Evolutionary conservation across 2,113 vertebrate species (phyloP).

Genomic region (Galemys pyrenaicus): DNA sequence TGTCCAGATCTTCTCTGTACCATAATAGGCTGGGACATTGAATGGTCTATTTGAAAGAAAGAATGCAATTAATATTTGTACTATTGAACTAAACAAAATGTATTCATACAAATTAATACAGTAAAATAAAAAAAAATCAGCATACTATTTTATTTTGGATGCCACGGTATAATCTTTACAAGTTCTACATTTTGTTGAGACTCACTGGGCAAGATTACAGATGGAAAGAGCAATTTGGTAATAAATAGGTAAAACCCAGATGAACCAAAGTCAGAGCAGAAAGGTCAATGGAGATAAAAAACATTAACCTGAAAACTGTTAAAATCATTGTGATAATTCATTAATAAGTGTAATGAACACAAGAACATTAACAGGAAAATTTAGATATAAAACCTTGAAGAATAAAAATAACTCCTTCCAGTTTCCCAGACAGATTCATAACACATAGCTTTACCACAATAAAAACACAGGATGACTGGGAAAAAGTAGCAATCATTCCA

Average conservation of each 20-base stretch:
- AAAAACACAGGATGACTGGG: background rate
- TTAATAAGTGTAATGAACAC: background rate
- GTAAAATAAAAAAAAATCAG: background rate
- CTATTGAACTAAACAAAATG: constrained; percentile 38
- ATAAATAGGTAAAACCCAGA: background rate
- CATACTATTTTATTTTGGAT: constrained; percentile 46
- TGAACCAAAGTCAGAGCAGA: background rate
- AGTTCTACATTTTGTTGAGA: constrained; percentile 17
- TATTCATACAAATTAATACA: background rate
- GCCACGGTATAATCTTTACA: background rate
- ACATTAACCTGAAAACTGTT: background rate
- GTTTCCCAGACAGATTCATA: background rate
- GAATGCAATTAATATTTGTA: constrained; percentile 1
- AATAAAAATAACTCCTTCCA: background rate
- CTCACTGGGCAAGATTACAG: constrained; percentile 14
- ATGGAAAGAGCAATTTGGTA: background rate
- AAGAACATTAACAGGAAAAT: no score
- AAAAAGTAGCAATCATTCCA: background rate
- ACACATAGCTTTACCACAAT: background rate
- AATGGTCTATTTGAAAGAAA: constrained; percentile 92
- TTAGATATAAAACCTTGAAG: background rate
- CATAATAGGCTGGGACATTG: constrained; percentile 99
- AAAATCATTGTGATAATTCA: background rate
- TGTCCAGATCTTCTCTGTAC: constrained; percentile 98
- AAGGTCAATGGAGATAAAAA: background rate